phyloP scores from a whole-genome alignment of 2,113 vertebrate genomes.

The Pterophyllum scalare region DNA sequence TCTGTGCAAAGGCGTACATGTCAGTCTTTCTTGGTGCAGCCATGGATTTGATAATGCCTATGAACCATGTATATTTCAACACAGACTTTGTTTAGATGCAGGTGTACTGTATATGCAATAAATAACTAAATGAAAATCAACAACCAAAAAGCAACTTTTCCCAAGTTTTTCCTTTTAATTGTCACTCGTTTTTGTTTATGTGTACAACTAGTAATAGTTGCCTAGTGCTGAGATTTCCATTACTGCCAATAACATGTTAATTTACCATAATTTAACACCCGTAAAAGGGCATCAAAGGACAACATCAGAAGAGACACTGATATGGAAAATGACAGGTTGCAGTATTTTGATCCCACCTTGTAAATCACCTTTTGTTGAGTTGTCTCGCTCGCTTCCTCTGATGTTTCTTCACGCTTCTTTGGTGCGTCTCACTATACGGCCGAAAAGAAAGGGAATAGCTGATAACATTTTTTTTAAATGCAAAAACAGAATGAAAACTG shows the following conservation, averaged over 20 bases:
- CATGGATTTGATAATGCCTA: slow-evolving; percentile 39
- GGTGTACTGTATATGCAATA: neutral
- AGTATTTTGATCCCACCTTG: slow-evolving; percentile 53
- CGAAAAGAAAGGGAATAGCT: slow-evolving; percentile 7
- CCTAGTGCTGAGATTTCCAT: slow-evolving; percentile 18
- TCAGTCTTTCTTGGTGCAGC: slow-evolving; percentile 60
- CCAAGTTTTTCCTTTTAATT: slow-evolving; percentile 22
- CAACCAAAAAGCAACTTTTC: neutral
- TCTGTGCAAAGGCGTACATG: slow-evolving; percentile 59
- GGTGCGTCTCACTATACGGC: slow-evolving; percentile 22
- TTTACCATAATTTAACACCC: slow-evolving; percentile 52
- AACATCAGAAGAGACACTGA: slow-evolving; percentile 14
- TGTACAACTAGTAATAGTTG: slow-evolving; percentile 5
- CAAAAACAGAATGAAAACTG: slow-evolving; percentile 11
- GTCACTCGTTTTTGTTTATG: slow-evolving; percentile 37
- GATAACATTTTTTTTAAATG: slow-evolving; percentile 23
- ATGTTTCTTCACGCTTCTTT: slow-evolving; percentile 28
- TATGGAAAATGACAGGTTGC: slow-evolving; percentile 64
- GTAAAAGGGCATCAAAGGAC: slow-evolving; percentile 64
- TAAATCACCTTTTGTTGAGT: slow-evolving; percentile 27
- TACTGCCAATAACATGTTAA: slow-evolving; percentile 58
- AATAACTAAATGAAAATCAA: slow-evolving; percentile 28
- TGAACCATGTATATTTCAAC: slow-evolving; percentile 41
- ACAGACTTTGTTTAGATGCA: slow-evolving; percentile 10
- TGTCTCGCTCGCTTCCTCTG: slow-evolving; percentile 30